Evolutionary conservation across 1,140 invertebrate species (phyloP), one percentile per base, ranked within the genome.

Genomic region (Drosophila aff.): DNA sequence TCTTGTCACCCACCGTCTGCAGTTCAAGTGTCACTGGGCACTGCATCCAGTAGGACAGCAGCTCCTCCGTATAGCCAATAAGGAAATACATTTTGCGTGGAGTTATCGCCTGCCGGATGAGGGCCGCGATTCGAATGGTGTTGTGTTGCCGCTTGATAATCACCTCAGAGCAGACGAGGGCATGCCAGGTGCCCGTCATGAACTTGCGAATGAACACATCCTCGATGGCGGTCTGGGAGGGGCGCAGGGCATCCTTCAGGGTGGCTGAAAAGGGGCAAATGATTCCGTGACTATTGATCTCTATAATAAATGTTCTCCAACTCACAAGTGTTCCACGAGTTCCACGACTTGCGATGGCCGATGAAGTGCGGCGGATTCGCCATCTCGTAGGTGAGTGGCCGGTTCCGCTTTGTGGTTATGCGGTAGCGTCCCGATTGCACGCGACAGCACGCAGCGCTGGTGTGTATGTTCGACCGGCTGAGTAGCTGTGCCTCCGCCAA

Each of bases 81-180:
- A 99, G 94, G 93, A 99, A 99, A 91, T 99, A 99, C 93, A 99
- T 96, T 94, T 98, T 98, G 15, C 95, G 94, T 1, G 97, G 93
- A 58, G 93, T 92, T 15, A 97, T 93, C 21, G 85, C 93, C 91
- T 95, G 94, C 4, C 94, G 85, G 13, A 98, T 93, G 72, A 99
- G 96, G 21, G 96, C 96, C 50, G 96, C 96, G 68, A 99, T 95
- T 82, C 97, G 94, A 49, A 99, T 97, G 23, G 97, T 95, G 92
- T 99, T 99, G 86, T 97, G 96, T 83, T 98, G 96, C 18, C 98
- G 93, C 93, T 99, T 99, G 68, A 99, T 98, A 38, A 99, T 97
- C 7, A 99, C 94, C 95, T 99, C 98, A 64, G 96, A 97, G 16
- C 96, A 94, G 85, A 99, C 95, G 36, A 98, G 90, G 61, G 94